Evolutionary conservation across 2,888 invertebrate species (phyloP).

Genomic region (Drosophila colorata): DNA sequence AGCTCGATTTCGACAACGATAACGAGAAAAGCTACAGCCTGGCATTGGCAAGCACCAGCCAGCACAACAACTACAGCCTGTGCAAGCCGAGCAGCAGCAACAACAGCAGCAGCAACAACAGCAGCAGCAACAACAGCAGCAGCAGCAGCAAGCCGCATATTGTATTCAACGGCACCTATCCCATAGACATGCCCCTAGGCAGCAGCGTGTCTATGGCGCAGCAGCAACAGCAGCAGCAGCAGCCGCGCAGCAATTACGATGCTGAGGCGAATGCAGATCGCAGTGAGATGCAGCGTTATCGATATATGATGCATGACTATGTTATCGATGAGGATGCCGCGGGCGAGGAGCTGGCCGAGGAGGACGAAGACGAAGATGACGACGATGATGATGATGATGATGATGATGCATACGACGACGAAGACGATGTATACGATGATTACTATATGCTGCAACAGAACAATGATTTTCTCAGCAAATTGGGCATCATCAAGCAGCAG

Average conservation of each 20-base stretch:
- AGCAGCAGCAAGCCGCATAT: slow-evolving; percentile 82
- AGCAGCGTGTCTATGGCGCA: background rate
- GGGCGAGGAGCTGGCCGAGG: slow-evolving; percentile 68
- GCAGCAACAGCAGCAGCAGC: slow-evolving; percentile 46
- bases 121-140: slow-evolving; percentile 17
- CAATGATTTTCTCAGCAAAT: slow-evolving; percentile 54
- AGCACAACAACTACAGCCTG: slow-evolving; percentile 42
- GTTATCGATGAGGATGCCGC: slow-evolving; percentile 73
- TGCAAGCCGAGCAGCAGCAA: slow-evolving; percentile 32
- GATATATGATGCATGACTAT: slow-evolving; percentile 69
- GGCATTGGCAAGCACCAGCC: slow-evolving; percentile 29
- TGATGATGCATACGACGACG: slow-evolving; percentile 58
- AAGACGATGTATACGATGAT: slow-evolving; percentile 59
- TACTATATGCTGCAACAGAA: slow-evolving; percentile 52
- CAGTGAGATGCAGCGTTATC: slow-evolving; percentile 61
- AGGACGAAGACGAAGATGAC: slow-evolving; percentile 59
- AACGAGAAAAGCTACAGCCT: slow-evolving; percentile 35
- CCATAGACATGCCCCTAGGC: slow-evolving; percentile 90
- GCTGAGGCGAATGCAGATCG: slow-evolving; percentile 79
- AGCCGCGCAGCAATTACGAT: slow-evolving; percentile 68
- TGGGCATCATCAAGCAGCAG: slow-evolving; percentile 58
- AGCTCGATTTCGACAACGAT: slow-evolving; percentile 33
- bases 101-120: slow-evolving; percentile 31
- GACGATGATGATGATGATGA: slow-evolving; percentile 60
- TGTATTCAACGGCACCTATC: slow-evolving; percentile 94